phyloP scores from a whole-genome alignment of 2,113 vertebrate species.

The Nesospiza acunhae region DNA sequence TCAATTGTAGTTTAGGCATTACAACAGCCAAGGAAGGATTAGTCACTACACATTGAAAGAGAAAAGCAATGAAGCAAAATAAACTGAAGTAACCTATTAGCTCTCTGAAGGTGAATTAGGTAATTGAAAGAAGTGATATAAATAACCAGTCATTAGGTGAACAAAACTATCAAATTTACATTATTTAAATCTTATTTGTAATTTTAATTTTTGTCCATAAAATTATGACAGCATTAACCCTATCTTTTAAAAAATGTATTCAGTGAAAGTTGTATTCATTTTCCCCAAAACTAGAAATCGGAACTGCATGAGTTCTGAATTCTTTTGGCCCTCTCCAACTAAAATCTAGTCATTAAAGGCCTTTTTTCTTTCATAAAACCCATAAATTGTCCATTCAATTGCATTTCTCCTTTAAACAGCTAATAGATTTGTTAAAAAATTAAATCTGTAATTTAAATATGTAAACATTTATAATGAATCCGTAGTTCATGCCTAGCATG shows the following conservation, averaged over 20 bases:
- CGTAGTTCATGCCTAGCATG: neutral
- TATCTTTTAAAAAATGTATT: neutral
- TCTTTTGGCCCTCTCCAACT: neutral
- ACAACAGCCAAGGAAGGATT: slow-evolving; percentile 37
- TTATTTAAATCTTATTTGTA: neutral
- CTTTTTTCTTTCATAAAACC: neutral
- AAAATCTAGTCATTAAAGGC: neutral
- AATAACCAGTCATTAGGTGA: neutral
- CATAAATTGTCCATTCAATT: neutral
- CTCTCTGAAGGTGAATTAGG: neutral
- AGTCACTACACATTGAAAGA: slow-evolving; percentile 25
- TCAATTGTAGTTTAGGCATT: slow-evolving; percentile 31
- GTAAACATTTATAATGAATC: neutral
- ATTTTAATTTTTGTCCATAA: neutral
- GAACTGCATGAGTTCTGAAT: neutral
- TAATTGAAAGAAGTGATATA: neutral
- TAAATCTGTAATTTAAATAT: neutral
- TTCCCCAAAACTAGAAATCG: neutral
- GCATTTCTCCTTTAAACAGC: neutral
- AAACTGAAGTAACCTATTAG: slow-evolving; percentile 8
- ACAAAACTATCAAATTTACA: neutral
- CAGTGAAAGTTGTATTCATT: neutral
- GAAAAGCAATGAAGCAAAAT: slow-evolving; percentile 18
- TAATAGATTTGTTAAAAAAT: neutral
- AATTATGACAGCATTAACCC: neutral